phyloP scores from a whole-genome alignment of 2,797 vertebrate genomes.

The Typhlichthys subterraneus region DNA sequence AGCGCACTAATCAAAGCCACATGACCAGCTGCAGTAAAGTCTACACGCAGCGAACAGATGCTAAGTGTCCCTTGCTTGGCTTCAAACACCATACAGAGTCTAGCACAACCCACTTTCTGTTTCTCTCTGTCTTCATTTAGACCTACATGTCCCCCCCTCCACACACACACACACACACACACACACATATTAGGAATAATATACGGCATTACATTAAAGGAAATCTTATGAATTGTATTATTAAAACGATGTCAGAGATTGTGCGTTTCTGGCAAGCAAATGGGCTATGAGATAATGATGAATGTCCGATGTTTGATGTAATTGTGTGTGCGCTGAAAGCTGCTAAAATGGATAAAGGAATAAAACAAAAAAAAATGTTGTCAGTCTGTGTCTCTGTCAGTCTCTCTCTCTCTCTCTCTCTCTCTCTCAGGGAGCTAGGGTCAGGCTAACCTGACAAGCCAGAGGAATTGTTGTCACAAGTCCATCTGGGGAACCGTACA shows the following conservation, averaged over 20 bases:
- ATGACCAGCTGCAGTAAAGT: constrained; percentile 74
- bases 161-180: too few relatives aligned
- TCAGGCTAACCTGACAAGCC: constrained; percentile 6
- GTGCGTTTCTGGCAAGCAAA: constrained; percentile 47
- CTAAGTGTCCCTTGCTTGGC: constrained; percentile 67
- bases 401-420: constrained; percentile 10
- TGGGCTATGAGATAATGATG: constrained; percentile 25
- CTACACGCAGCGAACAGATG: constrained; percentile 70
- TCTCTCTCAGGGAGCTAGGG: constrained; percentile 36
- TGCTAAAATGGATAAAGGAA: too few relatives aligned
- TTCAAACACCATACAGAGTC: constrained; percentile 9
- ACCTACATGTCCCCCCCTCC: too few relatives aligned
- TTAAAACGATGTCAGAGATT: background rate
- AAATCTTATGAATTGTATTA: constrained; percentile 63
- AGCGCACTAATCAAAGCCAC: constrained; percentile 78
- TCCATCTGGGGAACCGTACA: too few relatives aligned
- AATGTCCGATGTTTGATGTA: constrained; percentile 43
- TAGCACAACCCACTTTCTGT: too few relatives aligned
- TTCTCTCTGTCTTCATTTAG: too few relatives aligned
- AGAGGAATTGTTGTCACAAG: too few relatives aligned
- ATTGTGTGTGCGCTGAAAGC: too few relatives aligned
- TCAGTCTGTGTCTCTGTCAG: constrained; percentile 21
- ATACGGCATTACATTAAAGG: constrained; percentile 50
- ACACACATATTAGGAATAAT: too few relatives aligned
- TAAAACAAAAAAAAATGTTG: constrained; percentile 6